Conservation (phyloP, 2,113 vertebrate species). For the Lamprotornis superbus region DNA sequence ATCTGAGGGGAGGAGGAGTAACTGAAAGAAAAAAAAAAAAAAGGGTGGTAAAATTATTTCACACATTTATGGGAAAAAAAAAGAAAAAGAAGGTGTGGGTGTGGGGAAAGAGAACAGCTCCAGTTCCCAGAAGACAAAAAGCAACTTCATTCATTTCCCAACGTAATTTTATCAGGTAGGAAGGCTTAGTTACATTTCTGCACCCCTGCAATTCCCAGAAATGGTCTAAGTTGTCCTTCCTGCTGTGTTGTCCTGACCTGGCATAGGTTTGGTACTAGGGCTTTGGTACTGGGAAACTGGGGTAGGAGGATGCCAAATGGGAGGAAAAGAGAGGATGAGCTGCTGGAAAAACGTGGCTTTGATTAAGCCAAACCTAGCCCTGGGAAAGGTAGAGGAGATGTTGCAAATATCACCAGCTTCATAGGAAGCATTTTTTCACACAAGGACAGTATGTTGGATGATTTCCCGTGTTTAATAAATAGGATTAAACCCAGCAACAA, state of each 20-base stretch:
- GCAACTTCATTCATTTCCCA: slow-evolving; percentile 17
- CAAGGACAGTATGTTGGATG: background rate
- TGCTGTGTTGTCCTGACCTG: background rate
- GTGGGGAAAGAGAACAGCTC: slow-evolving; percentile 29
- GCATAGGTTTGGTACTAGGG: background rate
- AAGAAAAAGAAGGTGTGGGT: background rate
- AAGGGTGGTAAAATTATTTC: slow-evolving; percentile 35
- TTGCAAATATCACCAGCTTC: background rate
- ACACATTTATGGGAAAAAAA: background rate
- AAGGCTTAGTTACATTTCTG: background rate
- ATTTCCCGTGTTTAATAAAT: background rate
- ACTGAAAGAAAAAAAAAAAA: background rate
- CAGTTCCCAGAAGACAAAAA: background rate
- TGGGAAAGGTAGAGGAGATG: background rate
- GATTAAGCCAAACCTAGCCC: background rate
- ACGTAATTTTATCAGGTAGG: background rate
- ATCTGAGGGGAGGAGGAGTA: slow-evolving; percentile 46
- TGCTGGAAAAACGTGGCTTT: background rate
- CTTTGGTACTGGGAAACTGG: background rate
- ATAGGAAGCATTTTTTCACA: background rate
- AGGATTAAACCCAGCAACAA: background rate
- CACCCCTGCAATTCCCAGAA: background rate
- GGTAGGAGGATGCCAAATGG: background rate
- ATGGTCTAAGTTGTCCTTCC: background rate
- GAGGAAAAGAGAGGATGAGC: background rate